phyloP scores from a whole-genome alignment of 2,888 invertebrate genomes.

The Leptarthrus brevirostris region DNA sequence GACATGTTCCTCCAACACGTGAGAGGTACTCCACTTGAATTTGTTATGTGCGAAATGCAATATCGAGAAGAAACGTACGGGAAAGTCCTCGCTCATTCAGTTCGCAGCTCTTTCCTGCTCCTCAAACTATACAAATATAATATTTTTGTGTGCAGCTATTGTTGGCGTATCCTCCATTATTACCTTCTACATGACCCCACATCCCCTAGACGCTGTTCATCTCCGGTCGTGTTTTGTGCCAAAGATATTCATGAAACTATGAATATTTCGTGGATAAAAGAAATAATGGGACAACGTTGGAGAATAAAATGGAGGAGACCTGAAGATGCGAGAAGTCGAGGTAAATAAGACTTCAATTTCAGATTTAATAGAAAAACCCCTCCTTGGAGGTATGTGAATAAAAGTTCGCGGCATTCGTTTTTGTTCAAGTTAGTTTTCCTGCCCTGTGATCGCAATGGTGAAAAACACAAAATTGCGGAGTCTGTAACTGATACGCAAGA shows the following conservation, averaged over 20 bases:
- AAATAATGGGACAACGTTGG: not conserved
- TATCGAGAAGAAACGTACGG: conserved; percentile 10
- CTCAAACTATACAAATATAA: not conserved
- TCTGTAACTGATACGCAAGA: conserved; percentile 8
- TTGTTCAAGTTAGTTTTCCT: not conserved
- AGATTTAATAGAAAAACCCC: conserved; percentile 36
- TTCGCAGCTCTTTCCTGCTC: not conserved
- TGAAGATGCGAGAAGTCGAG: not conserved
- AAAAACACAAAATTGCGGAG: no score
- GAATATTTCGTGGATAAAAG: conserved; percentile 36
- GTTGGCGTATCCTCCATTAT: conserved; percentile 16
- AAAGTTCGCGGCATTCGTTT: not conserved
- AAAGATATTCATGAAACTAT: conserved; percentile 43
- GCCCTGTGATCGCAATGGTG: conserved; percentile 1
- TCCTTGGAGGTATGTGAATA: not conserved
- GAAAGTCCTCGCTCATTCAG: not conserved
- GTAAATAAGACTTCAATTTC: conserved; percentile 44
- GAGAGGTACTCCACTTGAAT: conserved; percentile 13
- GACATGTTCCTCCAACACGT: not conserved
- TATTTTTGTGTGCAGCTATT: conserved; percentile 26
- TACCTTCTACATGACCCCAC: not conserved
- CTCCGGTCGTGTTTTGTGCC: conserved; percentile 7
- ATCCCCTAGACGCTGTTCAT: not conserved
- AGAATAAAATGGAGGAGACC: conserved; percentile 10
- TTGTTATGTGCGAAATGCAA: conserved; percentile 39